These are phyloP conservation scores for Triplophysa siluroides DNA, from an alignment of 2,113 vertebrate species.

Conservation along the genomic window DNA sequence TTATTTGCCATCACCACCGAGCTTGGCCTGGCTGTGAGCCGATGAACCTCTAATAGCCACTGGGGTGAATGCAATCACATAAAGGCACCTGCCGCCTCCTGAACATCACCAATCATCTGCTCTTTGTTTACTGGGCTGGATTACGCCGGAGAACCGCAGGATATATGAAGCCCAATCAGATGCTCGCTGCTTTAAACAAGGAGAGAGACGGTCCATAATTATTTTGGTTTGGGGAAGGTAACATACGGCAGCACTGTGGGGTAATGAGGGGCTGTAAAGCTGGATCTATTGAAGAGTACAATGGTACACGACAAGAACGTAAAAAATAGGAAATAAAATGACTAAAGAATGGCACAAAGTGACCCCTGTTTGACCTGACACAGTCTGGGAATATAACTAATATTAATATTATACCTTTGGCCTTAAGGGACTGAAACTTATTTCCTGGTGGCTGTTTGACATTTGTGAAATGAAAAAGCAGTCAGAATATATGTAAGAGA, in stretches of 20 bases:
- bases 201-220: slow-evolving; percentile 45
- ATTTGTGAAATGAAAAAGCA: not conserved
- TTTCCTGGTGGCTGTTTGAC: not conserved
- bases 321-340: slow-evolving; percentile 24
- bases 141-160: slow-evolving; percentile 44
- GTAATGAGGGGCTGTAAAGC: slow-evolving; percentile 19
- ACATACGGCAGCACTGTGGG: slow-evolving; percentile 18
- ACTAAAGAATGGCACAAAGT: not conserved
- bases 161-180: slow-evolving; percentile 41
- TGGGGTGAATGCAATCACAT: slow-evolving; percentile 48
- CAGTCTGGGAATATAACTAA: not conserved
- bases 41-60: slow-evolving; percentile 66
- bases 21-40: slow-evolving; percentile 59
- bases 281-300: slow-evolving; percentile 18
- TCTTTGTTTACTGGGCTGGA: slow-evolving; percentile 57
- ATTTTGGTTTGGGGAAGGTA: slow-evolving; percentile 39
- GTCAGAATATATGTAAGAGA: not conserved
- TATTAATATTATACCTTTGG: not conserved
- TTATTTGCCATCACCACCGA: slow-evolving; percentile 50
- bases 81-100: slow-evolving; percentile 55
- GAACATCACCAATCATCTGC: slow-evolving; percentile 58
- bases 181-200: slow-evolving; percentile 36
- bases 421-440: not conserved
- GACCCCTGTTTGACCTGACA: slow-evolving; percentile 16
- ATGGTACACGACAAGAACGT: slow-evolving; percentile 21